phyloP scores from a whole-genome alignment of 2,797 vertebrate genomes.

The Dicrostonyx torquatus region DNA sequence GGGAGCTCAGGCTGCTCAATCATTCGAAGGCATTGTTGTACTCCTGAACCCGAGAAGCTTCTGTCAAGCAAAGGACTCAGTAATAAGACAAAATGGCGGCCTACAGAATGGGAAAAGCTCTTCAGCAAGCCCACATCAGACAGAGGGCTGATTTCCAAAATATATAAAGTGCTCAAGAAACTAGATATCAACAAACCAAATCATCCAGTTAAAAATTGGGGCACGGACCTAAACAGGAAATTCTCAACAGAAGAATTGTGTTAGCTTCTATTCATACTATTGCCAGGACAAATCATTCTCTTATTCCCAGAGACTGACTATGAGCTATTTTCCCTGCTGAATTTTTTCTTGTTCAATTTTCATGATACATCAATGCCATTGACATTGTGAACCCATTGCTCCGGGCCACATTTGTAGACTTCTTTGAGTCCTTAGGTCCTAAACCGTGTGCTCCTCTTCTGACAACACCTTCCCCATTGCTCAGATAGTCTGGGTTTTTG shows the following conservation, averaged over 20 bases:
- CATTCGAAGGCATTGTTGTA: background rate
- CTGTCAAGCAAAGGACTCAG: background rate
- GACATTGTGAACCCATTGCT: background rate
- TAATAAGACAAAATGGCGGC: background rate
- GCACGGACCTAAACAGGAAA: background rate
- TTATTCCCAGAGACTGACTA: background rate
- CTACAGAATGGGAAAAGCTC: background rate
- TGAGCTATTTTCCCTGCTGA: background rate
- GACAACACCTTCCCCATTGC: background rate
- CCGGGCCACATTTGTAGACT: background rate
- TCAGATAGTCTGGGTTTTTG: background rate
- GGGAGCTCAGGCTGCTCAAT: no score
- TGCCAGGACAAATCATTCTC: background rate
- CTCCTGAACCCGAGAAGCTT: background rate
- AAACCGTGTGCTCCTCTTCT: background rate
- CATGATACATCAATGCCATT: background rate
- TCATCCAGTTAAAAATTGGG: background rate
- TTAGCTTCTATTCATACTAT: background rate
- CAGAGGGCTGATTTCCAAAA: background rate
- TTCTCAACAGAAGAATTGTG: background rate
- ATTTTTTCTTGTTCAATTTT: background rate
- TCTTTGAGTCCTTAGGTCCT: background rate
- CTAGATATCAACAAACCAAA: background rate
- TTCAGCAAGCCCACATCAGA: background rate
- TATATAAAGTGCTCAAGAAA: background rate